Evolutionary conservation across 2,797 vertebrate species (phyloP), one percentile per base, ranked within the genome.

Genomic region (Onychomys torridus): DNA sequence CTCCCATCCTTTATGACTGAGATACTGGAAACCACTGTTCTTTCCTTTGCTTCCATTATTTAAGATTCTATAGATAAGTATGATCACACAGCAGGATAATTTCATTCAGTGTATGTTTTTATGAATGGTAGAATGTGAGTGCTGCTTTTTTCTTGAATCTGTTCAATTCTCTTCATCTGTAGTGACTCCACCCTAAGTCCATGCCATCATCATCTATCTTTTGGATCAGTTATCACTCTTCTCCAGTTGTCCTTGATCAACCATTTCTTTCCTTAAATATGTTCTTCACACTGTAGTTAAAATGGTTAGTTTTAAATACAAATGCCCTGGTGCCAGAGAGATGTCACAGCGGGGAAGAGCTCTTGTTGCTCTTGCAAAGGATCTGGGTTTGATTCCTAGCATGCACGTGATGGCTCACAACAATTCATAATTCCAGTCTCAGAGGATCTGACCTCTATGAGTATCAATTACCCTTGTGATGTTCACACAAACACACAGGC

Each of bases 271-370:
- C 23, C 27, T 91, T 37, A 34, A 85, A 83, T 59, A 57, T 16
- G 73, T 23, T 90, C 55, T 92, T 90, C 55, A 76, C 71, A 88
- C 27, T 83, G 49, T 88, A 86, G 88, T 5, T 94, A 71, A 79
- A 94, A 52, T 82, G 14, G 19, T 55, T 77, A 61, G 67, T 76
- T 71, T 84, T 55, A 92, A 93, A 81, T 32, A 84, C 69, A 71
- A 49, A 59, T 91, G 29, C 10, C 4, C 77, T 14, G 17, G 16
- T 34, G 49, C 29, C 16, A 9, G 16, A 78, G 29, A 78, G 46
- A 34, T 34, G 16, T 8, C 43, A 46, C 11, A 19, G 17, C 12
- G 5, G 49, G 4, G 16, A 77, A 49, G 43, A 76, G 75, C 32
- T 34, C 14, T 78, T 52, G 17, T 11, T 52, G 32, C 46, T 78